Evolutionary conservation across 2,797 vertebrate species (phyloP).

Genomic region (Oreonectes daqikongensis): DNA sequence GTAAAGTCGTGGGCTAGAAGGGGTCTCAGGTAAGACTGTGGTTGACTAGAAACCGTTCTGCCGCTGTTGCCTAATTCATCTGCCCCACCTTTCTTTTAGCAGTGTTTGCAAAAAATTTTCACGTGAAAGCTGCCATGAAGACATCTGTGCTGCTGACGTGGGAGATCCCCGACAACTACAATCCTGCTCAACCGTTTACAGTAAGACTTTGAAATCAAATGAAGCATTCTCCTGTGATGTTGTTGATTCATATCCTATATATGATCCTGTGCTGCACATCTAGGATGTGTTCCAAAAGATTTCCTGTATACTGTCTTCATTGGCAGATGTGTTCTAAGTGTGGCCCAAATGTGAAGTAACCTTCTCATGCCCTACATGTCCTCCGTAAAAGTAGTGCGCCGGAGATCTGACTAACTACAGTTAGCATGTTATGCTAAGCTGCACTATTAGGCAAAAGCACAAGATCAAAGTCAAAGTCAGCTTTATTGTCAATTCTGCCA

Average conservation of each 20-base stretch:
- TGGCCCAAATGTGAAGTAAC: no score
- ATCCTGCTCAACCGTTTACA: constrained; percentile 96
- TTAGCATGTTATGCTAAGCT: no score
- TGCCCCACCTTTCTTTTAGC: constrained; percentile 95
- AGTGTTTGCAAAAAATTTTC: constrained; percentile 99
- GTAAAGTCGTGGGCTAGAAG: constrained; percentile 64
- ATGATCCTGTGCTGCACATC: no score
- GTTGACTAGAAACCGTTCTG: constrained; percentile 37
- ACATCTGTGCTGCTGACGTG: constrained; percentile 95
- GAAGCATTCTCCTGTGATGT: no score
- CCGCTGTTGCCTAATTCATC: constrained; percentile 83
- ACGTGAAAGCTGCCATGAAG: constrained; percentile 99
- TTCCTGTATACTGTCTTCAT: not conserved
- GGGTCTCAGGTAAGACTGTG: constrained; percentile 52
- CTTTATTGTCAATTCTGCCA: no score
- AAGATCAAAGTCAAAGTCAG: no score
- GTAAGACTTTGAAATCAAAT: constrained; percentile 66
- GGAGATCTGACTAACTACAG: no score
- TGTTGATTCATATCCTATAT: no score
- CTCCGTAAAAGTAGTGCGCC: no score
- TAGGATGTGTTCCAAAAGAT: not conserved
- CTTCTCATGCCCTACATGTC: no score
- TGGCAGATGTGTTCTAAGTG: not conserved
- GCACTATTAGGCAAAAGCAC: not conserved
- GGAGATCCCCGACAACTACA: constrained; percentile 99